These are phyloP conservation scores for Erethizon dorsatum DNA, from an alignment of 2,797 vertebrate genomes.

Conservation along the genomic window DNA sequence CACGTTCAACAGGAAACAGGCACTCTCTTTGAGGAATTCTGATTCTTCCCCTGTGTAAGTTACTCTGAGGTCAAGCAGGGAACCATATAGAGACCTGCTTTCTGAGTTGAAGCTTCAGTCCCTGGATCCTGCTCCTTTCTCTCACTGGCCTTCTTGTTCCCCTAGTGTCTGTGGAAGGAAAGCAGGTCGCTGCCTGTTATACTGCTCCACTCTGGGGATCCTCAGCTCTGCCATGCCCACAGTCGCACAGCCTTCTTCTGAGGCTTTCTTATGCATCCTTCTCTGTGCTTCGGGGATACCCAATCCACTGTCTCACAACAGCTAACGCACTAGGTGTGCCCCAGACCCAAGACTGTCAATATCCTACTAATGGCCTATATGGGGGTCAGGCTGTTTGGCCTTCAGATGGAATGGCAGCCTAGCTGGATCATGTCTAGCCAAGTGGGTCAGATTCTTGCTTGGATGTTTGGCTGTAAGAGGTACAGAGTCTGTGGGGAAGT, in stretches of 20 bases:
- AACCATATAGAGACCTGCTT: not conserved
- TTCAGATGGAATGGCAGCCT: not conserved
- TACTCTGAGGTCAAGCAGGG: not conserved
- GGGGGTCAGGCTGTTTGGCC: not conserved
- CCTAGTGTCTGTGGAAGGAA: not conserved
- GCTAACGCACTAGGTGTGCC: not conserved
- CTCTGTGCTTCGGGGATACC: not conserved
- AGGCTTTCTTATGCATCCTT: not conserved
- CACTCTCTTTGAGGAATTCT: not conserved
- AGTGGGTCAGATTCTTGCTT: not conserved
- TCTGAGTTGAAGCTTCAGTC: not conserved
- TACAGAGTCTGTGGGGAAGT: not conserved
- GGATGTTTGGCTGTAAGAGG: not conserved
- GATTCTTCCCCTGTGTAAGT: slow-evolving; percentile 24
- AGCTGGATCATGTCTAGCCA: not conserved
- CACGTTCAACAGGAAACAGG: rapidly evolving
- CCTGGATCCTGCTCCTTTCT: not conserved
- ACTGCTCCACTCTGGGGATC: not conserved
- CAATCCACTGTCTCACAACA: not conserved
- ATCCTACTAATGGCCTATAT: not conserved
- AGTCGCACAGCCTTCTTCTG: not conserved
- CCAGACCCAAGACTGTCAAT: not conserved
- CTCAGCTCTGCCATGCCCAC: not conserved
- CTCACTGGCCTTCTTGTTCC: not conserved
- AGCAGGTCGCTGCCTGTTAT: not conserved